Conservation (phyloP, 2,888 invertebrate genomes). For the Hypercompe scribonia region DNA sequence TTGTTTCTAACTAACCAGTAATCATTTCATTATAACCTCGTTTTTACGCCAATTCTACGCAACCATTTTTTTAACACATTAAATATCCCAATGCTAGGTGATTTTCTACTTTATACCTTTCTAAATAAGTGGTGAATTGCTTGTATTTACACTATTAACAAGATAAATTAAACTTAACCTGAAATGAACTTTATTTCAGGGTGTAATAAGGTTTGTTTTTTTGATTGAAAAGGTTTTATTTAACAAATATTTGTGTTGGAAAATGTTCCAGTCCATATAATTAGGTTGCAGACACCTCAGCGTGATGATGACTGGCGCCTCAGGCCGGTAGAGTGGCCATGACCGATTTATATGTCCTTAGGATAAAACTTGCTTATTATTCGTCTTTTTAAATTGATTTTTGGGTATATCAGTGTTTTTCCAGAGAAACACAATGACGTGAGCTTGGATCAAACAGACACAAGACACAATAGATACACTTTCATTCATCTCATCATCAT, state of each 20-base stretch:
- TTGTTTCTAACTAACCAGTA: conserved; percentile 77
- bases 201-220: conserved; percentile 28
- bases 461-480: not conserved
- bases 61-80: conserved; percentile 57
- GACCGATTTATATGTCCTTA: conserved; percentile 42
- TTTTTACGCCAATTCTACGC: conserved; percentile 83
- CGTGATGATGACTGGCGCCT: conserved; percentile 81
- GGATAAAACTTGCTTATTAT: conserved; percentile 25
- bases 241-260: conserved; percentile 77
- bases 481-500: not conserved
- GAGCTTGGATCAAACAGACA: not conserved
- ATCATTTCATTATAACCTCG: conserved; percentile 83
- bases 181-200: conserved; percentile 12
- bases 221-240: conserved; percentile 26
- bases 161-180: not conserved
- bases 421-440: not conserved
- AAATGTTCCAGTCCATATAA: conserved; percentile 80
- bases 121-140: conserved; percentile 47
- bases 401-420: not conserved
- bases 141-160: conserved; percentile 63
- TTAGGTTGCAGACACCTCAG: conserved; percentile 83
- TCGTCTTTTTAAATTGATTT: not conserved
- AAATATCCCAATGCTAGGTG: conserved; percentile 42
- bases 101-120: conserved; percentile 53
- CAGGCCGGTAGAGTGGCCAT: conserved; percentile 63